Conservation (phyloP, 2,888 invertebrate species). For the Chaetogeoica ovagalla region DNA sequence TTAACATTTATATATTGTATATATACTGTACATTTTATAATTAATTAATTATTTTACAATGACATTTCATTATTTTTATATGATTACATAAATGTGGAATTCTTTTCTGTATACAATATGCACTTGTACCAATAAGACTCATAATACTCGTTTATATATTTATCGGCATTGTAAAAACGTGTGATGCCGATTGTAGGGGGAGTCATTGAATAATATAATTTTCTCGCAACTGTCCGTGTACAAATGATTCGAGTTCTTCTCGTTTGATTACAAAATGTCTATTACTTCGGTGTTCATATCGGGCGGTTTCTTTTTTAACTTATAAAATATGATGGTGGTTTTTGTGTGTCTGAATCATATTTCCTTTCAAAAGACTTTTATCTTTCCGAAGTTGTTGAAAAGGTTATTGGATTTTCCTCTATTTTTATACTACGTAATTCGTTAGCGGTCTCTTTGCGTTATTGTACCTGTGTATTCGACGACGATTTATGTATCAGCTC, state of each 20-base stretch:
- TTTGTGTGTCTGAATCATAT: conserved; percentile 13
- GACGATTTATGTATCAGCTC: not conserved
- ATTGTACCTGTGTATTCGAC: not conserved
- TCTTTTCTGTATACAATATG: no score
- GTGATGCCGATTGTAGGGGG: no score
- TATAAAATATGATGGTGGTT: not conserved
- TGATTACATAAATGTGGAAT: no score
- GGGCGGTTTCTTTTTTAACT: conserved; percentile 3
- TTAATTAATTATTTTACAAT: no score
- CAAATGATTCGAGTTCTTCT: not conserved
- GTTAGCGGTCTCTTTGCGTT: conserved; percentile 29
- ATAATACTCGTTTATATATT: no score
- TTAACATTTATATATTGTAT: no score
- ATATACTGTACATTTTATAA: no score
- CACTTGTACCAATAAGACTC: no score
- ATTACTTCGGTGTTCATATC: conserved; percentile 11
- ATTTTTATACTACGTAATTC: conserved; percentile 9
- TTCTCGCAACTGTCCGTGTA: no score
- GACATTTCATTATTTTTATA: no score
- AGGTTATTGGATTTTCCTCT: conserved; percentile 16
- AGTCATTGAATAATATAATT: no score
- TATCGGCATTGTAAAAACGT: no score
- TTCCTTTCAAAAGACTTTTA: conserved; percentile 24
- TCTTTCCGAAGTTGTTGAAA: not conserved
- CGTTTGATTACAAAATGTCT: not conserved